These are phyloP conservation scores for Schizothorax lantsangensis DNA, from an alignment of 2,797 vertebrate species.

Conservation along the genomic window DNA sequence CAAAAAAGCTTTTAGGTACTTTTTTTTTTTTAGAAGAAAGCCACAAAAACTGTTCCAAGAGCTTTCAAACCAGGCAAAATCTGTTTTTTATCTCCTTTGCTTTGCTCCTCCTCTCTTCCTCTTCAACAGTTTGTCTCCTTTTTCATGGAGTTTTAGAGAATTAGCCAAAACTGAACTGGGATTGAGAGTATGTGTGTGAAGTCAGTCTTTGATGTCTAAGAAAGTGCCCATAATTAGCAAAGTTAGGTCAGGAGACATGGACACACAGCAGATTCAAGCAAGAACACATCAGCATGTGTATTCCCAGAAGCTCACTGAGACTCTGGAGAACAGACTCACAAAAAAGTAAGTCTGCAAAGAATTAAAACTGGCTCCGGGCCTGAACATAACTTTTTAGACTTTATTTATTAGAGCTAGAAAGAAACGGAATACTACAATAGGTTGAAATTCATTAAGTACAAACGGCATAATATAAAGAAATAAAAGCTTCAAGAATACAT, in stretches of 20 bases:
- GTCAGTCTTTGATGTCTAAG: constrained; percentile 46
- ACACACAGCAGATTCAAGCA: constrained; percentile 44
- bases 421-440: constrained; percentile 19
- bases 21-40: not conserved
- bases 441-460: constrained; percentile 8
- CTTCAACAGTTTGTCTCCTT: not conserved
- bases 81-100: constrained; percentile 6
- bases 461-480: constrained; percentile 19
- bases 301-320: constrained; percentile 34
- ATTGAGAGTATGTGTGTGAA: constrained; percentile 38
- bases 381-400: constrained; percentile 36
- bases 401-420: constrained; percentile 33
- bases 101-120: not conserved
- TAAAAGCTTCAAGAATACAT: not conserved
- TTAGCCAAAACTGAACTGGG: constrained; percentile 25
- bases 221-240: constrained; percentile 53
- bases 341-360: constrained; percentile 2
- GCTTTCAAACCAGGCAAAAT: constrained; percentile 43
- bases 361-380: constrained; percentile 44
- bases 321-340: constrained; percentile 26
- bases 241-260: constrained; percentile 48
- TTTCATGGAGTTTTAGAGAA: constrained; percentile 36
- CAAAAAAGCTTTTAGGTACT: constrained; percentile 8
- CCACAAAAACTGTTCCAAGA: constrained; percentile 3
- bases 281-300: constrained; percentile 36